Conservation (phyloP, 1,140 invertebrate species). For the Tetramorium simillimum region DNA sequence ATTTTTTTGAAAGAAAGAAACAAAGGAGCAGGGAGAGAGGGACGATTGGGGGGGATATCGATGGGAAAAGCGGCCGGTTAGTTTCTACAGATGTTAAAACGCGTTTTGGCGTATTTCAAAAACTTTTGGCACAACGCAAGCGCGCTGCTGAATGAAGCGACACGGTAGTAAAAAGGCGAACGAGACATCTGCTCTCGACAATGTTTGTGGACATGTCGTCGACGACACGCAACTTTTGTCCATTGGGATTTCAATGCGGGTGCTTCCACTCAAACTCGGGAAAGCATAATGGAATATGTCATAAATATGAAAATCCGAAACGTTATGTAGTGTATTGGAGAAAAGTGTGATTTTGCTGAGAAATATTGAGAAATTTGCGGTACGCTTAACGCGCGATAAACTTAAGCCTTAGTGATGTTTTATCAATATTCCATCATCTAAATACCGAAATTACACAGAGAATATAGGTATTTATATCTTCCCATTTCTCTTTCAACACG, state of each 20-base stretch:
- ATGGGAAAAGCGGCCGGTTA: neutral
- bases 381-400: neutral
- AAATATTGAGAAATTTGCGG: slow-evolving; percentile 42
- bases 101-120: slow-evolving; percentile 64
- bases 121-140: slow-evolving; percentile 65
- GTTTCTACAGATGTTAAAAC: slow-evolving; percentile 49
- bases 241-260: slow-evolving; percentile 81
- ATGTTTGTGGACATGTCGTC: slow-evolving; percentile 81
- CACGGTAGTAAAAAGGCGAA: slow-evolving; percentile 67
- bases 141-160: slow-evolving; percentile 47
- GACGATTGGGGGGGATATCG: neutral
- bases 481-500: neutral
- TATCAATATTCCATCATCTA: neutral
- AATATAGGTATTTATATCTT: neutral
- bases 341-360: slow-evolving; percentile 31
- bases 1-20: neutral
- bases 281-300: slow-evolving; percentile 80
- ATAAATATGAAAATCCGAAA: slow-evolving; percentile 76
- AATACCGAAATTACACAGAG: too few species aligned
- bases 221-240: slow-evolving; percentile 82
- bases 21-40: too few species aligned
- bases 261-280: slow-evolving; percentile 70
- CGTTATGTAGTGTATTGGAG: slow-evolving; percentile 18
- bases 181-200: slow-evolving; percentile 83
- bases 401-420: neutral